A percentile compares a stretch with the other conserved stretches of the same genome.
These are phyloP conservation scores for Helicoverpa assulta DNA, from an alignment of 2,888 invertebrate genomes.

Conservation along the genomic window DNA sequence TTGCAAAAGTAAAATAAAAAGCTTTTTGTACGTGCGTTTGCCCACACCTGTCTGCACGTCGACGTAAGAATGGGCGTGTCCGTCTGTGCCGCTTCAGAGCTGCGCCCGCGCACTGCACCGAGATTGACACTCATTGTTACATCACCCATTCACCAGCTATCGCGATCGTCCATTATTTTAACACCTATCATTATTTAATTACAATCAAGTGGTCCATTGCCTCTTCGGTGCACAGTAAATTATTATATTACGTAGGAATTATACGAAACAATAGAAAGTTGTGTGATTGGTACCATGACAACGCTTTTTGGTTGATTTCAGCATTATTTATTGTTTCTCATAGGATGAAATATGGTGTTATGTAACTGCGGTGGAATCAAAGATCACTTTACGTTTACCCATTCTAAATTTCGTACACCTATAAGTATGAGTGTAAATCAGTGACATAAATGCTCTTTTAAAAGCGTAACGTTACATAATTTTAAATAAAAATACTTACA, in stretches of 20 bases:
- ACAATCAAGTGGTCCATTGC: slow-evolving; percentile 67
- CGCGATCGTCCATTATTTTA: slow-evolving; percentile 69
- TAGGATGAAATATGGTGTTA: slow-evolving; percentile 45
- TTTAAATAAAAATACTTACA: slow-evolving; percentile 4
- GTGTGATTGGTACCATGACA: slow-evolving; percentile 57
- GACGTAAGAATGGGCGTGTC: slow-evolving; percentile 63
- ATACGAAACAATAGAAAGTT: slow-evolving; percentile 66
- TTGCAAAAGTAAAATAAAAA: slow-evolving; percentile 55
- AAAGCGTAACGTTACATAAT: neutral
- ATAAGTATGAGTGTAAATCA: neutral
- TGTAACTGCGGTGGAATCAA: slow-evolving; percentile 29
- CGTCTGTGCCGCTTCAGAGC: slow-evolving; percentile 33
- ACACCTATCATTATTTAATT: slow-evolving; percentile 75
- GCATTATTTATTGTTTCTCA: slow-evolving; percentile 54
- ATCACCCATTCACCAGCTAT: slow-evolving; percentile 77
- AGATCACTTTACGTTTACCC: slow-evolving; percentile 29
- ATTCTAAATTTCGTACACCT: slow-evolving; percentile 6
- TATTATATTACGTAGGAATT: slow-evolving; percentile 63
- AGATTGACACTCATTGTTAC: slow-evolving; percentile 74
- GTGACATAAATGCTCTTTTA: neutral
- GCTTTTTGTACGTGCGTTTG: slow-evolving; percentile 45
- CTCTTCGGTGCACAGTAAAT: slow-evolving; percentile 61
- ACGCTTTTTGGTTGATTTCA: slow-evolving; percentile 56
- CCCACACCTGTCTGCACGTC: slow-evolving; percentile 64
- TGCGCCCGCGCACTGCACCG: slow-evolving; percentile 55